A percentile compares a stretch with the other conserved stretches of the same genome.
phyloP scores from a whole-genome alignment of 2,113 vertebrate species.

The Probosciger aterrimus region DNA sequence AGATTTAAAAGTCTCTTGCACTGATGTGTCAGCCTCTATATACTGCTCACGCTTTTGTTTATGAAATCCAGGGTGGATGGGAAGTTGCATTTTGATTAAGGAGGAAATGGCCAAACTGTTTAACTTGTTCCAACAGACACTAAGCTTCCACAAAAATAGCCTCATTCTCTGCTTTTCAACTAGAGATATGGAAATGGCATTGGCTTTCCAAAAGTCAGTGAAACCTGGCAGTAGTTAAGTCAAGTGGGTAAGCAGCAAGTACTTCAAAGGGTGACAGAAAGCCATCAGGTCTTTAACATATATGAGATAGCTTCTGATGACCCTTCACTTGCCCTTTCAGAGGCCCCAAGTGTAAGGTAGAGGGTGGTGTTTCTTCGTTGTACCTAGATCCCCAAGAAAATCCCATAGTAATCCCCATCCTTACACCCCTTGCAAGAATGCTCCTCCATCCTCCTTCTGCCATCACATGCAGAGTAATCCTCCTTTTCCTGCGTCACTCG shows the following conservation, averaged over 20 bases:
- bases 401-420: slow-evolving; percentile 15
- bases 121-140: not conserved
- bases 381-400: not conserved
- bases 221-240: not conserved
- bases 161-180: not conserved
- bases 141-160: not conserved
- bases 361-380: not conserved
- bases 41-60: not conserved
- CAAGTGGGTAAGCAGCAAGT: not conserved
- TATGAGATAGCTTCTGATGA: not conserved
- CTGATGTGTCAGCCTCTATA: not conserved
- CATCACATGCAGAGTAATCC: slow-evolving; percentile 47
- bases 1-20: not conserved
- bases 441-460: slow-evolving; percentile 11
- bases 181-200: not conserved
- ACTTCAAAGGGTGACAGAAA: not conserved
- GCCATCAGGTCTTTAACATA: not conserved
- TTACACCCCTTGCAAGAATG: not conserved
- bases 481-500: not conserved
- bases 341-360: not conserved
- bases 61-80: not conserved
- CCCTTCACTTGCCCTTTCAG: not conserved
- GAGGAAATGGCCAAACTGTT: not conserved
- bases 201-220: not conserved
- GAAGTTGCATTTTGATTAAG: not conserved